Percentiles rank a stretch among this genome's conserved stretches.
phyloP scores from a whole-genome alignment of 2,888 invertebrate genomes.

The Scelioninae gen. 1 region DNA sequence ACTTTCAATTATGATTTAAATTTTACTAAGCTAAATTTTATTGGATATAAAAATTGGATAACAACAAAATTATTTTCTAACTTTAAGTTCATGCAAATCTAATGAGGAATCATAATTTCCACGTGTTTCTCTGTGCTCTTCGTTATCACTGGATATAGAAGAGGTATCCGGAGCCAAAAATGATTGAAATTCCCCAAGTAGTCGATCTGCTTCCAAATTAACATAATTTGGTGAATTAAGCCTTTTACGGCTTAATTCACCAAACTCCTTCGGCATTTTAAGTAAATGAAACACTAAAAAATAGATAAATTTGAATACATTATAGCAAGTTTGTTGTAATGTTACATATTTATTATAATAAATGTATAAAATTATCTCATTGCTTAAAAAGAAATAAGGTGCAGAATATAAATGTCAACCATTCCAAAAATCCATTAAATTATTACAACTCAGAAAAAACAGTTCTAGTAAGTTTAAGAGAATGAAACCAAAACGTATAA shows the following conservation, averaged over 20 bases:
- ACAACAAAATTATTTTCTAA: slow-evolving; percentile 1
- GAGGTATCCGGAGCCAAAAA: not conserved
- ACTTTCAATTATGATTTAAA: slow-evolving; percentile 5
- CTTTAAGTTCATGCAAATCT: not conserved
- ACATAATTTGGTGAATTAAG: slow-evolving; percentile 14
- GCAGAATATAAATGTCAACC: too few species aligned
- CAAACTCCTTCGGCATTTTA: slow-evolving; percentile 18
- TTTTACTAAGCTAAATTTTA: not conserved
- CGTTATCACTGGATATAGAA: slow-evolving; percentile 3
- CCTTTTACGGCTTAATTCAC: slow-evolving; percentile 10
- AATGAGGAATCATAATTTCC: not conserved
- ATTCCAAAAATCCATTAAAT: too few species aligned
- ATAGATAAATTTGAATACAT: not conserved
- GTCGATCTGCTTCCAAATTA: slow-evolving; percentile 1
- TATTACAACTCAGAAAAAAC: too few species aligned
- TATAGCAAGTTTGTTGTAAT: too few species aligned
- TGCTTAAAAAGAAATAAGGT: too few species aligned
- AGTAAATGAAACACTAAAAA: not conserved
- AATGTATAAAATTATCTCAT: too few species aligned
- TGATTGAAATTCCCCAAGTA: slow-evolving; percentile 5
- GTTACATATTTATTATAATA: too few species aligned
- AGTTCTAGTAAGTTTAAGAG: too few species aligned
- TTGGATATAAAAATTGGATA: not conserved
- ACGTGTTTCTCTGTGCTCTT: not conserved
- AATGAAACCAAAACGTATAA: too few species aligned